These are phyloP conservation scores for Nesogale talazaci DNA, from an alignment of 2,113 vertebrate genomes.

Conservation along the genomic window DNA sequence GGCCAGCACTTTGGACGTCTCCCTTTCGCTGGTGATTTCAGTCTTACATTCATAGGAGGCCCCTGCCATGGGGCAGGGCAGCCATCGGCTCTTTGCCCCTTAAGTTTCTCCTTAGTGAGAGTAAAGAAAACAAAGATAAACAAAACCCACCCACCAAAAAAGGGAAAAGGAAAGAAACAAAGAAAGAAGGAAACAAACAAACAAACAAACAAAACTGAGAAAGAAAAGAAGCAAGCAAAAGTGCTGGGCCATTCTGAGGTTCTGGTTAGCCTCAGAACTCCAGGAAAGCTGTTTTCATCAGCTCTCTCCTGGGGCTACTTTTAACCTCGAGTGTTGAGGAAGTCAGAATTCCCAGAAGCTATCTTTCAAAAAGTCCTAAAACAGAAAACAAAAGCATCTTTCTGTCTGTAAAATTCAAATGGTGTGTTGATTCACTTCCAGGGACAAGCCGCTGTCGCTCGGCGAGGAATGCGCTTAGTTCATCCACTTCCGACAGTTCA, in stretches of 20 bases:
- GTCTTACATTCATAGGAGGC: slow-evolving; percentile 91
- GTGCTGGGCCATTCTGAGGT: slow-evolving; percentile 86
- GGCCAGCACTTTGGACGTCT: slow-evolving; percentile 96
- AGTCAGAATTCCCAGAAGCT: slow-evolving; percentile 78
- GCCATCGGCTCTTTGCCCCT: slow-evolving; percentile 86
- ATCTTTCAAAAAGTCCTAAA: slow-evolving; percentile 52
- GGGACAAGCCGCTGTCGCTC: slow-evolving; percentile 86
- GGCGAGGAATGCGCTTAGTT: slow-evolving; percentile 92
- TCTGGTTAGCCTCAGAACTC: slow-evolving; percentile 63
- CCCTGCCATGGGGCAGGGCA: slow-evolving; percentile 85
- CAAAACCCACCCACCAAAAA: slow-evolving; percentile 69
- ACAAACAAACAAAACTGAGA: slow-evolving; percentile 50
- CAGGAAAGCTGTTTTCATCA: slow-evolving; percentile 65
- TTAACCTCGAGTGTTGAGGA: slow-evolving; percentile 40
- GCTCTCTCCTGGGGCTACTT: slow-evolving; percentile 75
- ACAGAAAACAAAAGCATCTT: slow-evolving; percentile 66
- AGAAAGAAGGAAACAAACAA: neutral
- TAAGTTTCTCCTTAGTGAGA: slow-evolving; percentile 88
- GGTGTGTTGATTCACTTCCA: slow-evolving; percentile 82
- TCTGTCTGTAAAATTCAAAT: slow-evolving; percentile 75
- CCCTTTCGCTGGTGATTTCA: slow-evolving; percentile 98
- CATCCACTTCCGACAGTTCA: slow-evolving; percentile 99
- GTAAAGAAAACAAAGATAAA: slow-evolving; percentile 67
- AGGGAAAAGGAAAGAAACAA: neutral
- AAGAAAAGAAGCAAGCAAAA: slow-evolving; percentile 73